A percentile compares a stretch with the other conserved stretches of the same genome.
Evolutionary conservation across 1,140 invertebrate species (phyloP).

Genomic region (Lepidurus couesii): DNA sequence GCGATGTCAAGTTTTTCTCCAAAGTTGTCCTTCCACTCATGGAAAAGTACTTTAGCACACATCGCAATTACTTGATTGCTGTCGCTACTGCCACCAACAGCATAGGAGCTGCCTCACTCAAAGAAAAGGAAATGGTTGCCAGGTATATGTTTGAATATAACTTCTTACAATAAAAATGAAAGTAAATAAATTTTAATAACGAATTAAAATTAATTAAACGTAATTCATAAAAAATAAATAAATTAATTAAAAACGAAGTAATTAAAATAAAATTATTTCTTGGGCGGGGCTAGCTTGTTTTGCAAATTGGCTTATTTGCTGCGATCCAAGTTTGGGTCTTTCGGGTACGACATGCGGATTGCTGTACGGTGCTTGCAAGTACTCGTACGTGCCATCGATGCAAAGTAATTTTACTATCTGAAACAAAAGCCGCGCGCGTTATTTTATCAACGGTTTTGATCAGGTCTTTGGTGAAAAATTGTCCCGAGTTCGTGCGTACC

Average conservation of each 20-base stretch:
- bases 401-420: constrained; percentile 55
- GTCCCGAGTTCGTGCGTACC: constrained; percentile 96
- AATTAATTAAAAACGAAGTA: not conserved
- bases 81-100: constrained; percentile 85
- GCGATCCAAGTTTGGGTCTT: constrained; percentile 83
- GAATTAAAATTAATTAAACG: not conserved
- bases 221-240: constrained; percentile 17
- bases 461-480: constrained; percentile 87
- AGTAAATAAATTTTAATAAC: not conserved
- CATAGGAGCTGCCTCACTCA: constrained; percentile 88
- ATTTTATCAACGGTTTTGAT: no score
- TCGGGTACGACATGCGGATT: constrained; percentile 94
- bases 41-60: constrained; percentile 98
- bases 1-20: constrained; percentile 99
- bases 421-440: not conserved
- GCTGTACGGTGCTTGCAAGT: constrained; percentile 93
- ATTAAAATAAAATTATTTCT: constrained; percentile 35
- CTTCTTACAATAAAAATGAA: not conserved
- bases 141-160: constrained; percentile 46
- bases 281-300: constrained; percentile 62
- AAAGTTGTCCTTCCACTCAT: constrained; percentile 96
- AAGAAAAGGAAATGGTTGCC: constrained; percentile 99
- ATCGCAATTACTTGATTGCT: constrained; percentile 93
- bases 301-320: constrained; percentile 91
- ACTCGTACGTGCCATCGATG: constrained; percentile 90